Base-by-base conservation (phyloP, 2,113 vertebrate genomes). In the Ceyx melanurus region DNA sequence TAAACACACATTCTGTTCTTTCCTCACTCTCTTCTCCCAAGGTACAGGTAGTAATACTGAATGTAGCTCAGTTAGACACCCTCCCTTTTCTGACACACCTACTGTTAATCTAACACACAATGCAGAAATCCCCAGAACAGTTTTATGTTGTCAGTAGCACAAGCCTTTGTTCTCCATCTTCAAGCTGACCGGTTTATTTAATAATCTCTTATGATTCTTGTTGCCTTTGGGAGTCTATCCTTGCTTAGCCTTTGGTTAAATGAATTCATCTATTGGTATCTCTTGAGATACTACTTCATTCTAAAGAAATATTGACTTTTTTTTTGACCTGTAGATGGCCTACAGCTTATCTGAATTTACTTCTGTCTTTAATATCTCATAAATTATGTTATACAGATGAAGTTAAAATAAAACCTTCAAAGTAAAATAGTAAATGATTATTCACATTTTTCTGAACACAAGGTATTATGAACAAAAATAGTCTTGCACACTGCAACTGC, bases 231-330 rank as follows among this genome's bases (percentile, higher is more conserved):
- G 71, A 87, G 40, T 53, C 40, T 70, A 23, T 66, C 61, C 29
- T 74, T 61, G 35, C 84, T 82, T 82, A 82, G 62, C 61, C 46
- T 86, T 71, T 56, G 21, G 57, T 75, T 93, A 91, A 71, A 53
- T 62, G 23, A 70, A 79, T 82, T 82, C 2, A 66, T 57, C 45
- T 88, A 16, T 46, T 57, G 54, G 56, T 42, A 77, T 73, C 56
- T 90, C 74, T 45, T 70, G 79, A 90, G 86, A 64, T 82, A 85
- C 56, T 82, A 57, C 71, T 85, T 90, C 42, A 66, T 74, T 70
- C 66, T 48, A 65, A 74, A 82, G 50, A 70, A 70, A 78, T 66
- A 91, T 61, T 93, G 66, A 88, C 51, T 43, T 43, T 51, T 64
- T 80, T 72, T 82, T 56, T 90, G 91, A 78, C 72, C 66, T 84